Conservation (phyloP, 2,888 invertebrate species). For the Anarsia innoxiella region DNA sequence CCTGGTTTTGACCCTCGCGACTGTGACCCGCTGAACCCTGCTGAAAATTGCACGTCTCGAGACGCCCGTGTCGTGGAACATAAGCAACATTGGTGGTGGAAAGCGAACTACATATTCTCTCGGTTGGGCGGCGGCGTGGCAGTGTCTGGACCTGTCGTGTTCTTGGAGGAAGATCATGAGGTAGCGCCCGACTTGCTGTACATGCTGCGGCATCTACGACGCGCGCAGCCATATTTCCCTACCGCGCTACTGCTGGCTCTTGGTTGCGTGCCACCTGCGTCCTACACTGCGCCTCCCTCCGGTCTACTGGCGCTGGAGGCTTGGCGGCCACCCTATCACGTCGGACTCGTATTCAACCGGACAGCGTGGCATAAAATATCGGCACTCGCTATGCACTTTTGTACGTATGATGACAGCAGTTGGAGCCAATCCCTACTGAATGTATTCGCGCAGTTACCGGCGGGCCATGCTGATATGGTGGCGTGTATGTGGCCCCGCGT, state of each 20-base stretch:
- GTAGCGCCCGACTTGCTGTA: conserved; percentile 39
- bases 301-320: conserved; percentile 29
- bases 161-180: conserved; percentile 36
- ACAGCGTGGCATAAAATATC: conserved; percentile 33
- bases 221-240: conserved; percentile 24
- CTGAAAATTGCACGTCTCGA: conserved; percentile 22
- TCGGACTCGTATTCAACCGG: conserved; percentile 39
- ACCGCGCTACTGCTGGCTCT: conserved; percentile 31
- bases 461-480: conserved; percentile 28
- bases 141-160: conserved; percentile 29
- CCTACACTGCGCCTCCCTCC: conserved; percentile 24
- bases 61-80: conserved; percentile 29
- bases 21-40: conserved; percentile 13
- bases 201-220: conserved; percentile 27
- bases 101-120: conserved; percentile 34
- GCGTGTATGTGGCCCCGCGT: conserved; percentile 32
- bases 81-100: conserved; percentile 56
- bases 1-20: conserved; percentile 32
- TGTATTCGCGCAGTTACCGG: conserved; percentile 23
- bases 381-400: conserved; percentile 25
- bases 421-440: conserved; percentile 43
- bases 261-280: conserved; percentile 24
- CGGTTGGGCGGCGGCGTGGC: conserved; percentile 8
- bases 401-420: conserved; percentile 36
- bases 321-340: conserved; percentile 36